A percentile compares a stretch with the other conserved stretches of the same genome.
These are phyloP conservation scores for Eolophus roseicapilla DNA, from an alignment of 2,113 vertebrate genomes.

Conservation along the genomic window DNA sequence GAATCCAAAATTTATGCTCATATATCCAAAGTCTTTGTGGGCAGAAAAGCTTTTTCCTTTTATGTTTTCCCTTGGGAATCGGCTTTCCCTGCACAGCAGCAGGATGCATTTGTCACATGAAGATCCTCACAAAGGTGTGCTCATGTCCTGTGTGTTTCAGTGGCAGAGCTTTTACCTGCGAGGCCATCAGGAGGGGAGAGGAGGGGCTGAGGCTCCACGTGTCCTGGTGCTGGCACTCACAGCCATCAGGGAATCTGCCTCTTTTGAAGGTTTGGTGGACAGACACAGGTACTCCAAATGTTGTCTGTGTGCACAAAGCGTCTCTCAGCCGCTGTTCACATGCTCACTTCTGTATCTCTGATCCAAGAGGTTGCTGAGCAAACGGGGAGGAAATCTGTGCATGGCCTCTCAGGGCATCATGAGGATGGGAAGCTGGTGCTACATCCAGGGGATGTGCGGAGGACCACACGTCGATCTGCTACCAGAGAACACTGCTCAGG, in stretches of 20 bases:
- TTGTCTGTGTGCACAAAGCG: fast-evolving
- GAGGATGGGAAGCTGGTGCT: fast-evolving
- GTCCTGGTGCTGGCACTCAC: fast-evolving
- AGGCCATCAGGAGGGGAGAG: background rate
- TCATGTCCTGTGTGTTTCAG: background rate
- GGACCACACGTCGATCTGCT: background rate
- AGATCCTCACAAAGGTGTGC: no score
- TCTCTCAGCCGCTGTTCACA: fast-evolving
- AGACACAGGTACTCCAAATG: fast-evolving
- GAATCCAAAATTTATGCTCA: background rate
- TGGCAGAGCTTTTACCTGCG: fast-evolving
- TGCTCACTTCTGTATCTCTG: background rate
- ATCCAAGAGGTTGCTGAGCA: background rate
- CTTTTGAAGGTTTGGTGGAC: background rate
- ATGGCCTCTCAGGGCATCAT: fast-evolving
- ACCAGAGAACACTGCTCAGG: background rate
- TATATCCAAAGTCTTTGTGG: background rate
- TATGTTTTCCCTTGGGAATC: background rate
- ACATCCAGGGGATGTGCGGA: fast-evolving
- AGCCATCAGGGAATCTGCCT: fast-evolving
- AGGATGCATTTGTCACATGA: background rate
- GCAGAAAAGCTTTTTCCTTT: background rate
- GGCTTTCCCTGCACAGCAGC: background rate
- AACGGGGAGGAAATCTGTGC: background rate
- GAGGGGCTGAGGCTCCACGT: fast-evolving